phyloP scores from a whole-genome alignment of 2,797 vertebrate species.

The Craterocephalus amniculus region DNA sequence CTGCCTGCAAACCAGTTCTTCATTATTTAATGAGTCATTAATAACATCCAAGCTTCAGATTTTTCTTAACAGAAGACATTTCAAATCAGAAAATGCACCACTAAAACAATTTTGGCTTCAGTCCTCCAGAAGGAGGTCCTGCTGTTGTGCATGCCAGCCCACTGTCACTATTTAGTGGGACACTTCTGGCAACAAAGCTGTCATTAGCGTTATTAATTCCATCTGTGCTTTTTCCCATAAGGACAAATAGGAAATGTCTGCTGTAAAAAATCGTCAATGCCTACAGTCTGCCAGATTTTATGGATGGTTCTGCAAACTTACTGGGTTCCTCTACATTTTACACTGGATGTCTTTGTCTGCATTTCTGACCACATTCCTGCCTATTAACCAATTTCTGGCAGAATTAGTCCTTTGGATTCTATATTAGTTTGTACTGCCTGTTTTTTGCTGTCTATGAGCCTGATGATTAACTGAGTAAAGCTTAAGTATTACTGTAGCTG shows the following conservation, averaged over 20 bases:
- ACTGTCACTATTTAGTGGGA: slow-evolving; percentile 21
- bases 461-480: slow-evolving; percentile 10
- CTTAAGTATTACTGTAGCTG: slow-evolving; percentile 12
- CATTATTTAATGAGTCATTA: not conserved
- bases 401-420: slow-evolving; percentile 24
- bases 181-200: slow-evolving; percentile 19
- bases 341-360: slow-evolving; percentile 16
- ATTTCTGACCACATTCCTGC: slow-evolving; percentile 28
- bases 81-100: not conserved
- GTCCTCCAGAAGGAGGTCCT: slow-evolving; percentile 7
- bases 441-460: slow-evolving; percentile 8
- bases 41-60: not conserved
- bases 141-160: slow-evolving; percentile 7
- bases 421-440: slow-evolving; percentile 17
- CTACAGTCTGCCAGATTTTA: slow-evolving; percentile 11
- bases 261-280: slow-evolving; percentile 1
- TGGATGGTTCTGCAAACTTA: slow-evolving; percentile 8
- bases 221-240: slow-evolving; percentile 22
- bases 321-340: slow-evolving; percentile 5
- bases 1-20: slow-evolving; percentile 3
- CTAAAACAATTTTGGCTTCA: not conserved
- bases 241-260: slow-evolving; percentile 21
- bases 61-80: not conserved
- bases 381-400: slow-evolving; percentile 17
- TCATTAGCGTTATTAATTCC: slow-evolving; percentile 34